Evolutionary conservation across 2,888 invertebrate species (phyloP).

Genomic region (Helleia helle): DNA sequence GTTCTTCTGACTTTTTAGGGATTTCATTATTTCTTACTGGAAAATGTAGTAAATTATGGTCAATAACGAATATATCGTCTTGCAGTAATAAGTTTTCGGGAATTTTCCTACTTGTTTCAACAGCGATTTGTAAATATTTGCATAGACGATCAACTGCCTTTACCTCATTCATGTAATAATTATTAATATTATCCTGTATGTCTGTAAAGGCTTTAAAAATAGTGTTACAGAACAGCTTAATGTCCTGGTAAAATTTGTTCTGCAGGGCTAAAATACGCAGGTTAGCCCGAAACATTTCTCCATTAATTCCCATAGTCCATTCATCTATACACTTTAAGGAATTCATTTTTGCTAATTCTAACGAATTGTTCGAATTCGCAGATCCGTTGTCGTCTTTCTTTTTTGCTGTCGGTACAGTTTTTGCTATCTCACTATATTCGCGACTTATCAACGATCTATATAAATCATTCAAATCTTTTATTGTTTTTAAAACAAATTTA

Average conservation of each 20-base stretch:
- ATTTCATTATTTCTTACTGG: slow-evolving; percentile 26
- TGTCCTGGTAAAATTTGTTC: slow-evolving; percentile 48
- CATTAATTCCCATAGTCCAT: slow-evolving; percentile 72
- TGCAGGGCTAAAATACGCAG: slow-evolving; percentile 51
- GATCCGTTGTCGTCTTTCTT: slow-evolving; percentile 44
- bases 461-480: slow-evolving; percentile 46
- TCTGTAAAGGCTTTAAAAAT: slow-evolving; percentile 54
- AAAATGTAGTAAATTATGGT: slow-evolving; percentile 55
- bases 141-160: slow-evolving; percentile 65
- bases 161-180: slow-evolving; percentile 56
- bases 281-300: slow-evolving; percentile 68
- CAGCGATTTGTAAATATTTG: slow-evolving; percentile 63
- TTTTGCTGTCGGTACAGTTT: slow-evolving; percentile 37
- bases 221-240: slow-evolving; percentile 56
- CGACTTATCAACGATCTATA: slow-evolving; percentile 43
- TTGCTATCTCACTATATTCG: slow-evolving; percentile 51
- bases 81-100: slow-evolving; percentile 61
- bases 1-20: slow-evolving; percentile 28
- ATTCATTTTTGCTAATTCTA: slow-evolving; percentile 50
- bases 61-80: slow-evolving; percentile 62
- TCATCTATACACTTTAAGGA: slow-evolving; percentile 66
- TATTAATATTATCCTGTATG: slow-evolving; percentile 57
- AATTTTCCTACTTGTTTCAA: slow-evolving; percentile 62
- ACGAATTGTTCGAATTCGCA: slow-evolving; percentile 36
- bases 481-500: slow-evolving; percentile 45